A percentile compares a stretch with the other conserved stretches of the same genome.
Conservation (phyloP, 2,888 invertebrate genomes). For the Cynaeus angustus region DNA sequence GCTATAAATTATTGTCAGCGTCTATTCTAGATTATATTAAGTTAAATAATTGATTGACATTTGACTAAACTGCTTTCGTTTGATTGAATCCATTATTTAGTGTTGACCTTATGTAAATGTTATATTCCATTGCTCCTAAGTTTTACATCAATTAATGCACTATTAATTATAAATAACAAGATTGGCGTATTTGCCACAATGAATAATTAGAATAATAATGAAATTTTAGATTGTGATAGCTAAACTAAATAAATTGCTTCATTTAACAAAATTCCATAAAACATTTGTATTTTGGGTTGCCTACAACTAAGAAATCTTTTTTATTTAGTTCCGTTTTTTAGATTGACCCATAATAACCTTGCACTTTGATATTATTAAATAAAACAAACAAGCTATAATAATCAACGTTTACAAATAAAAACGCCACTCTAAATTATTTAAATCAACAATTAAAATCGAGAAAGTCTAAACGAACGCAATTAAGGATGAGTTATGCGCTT, state of each 20-base stretch:
- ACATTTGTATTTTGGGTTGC: constrained; percentile 4
- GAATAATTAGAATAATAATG: neutral
- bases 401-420: neutral
- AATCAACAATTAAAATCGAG: neutral
- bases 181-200: too few species aligned
- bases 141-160: neutral
- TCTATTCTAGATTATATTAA: neutral
- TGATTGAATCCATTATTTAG: neutral
- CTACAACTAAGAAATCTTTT: neutral
- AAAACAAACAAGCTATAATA: neutral
- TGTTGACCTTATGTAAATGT: constrained; percentile 2
- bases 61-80: neutral
- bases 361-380: neutral
- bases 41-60: neutral
- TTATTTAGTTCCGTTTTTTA: too few species aligned
- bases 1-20: neutral
- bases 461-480: constrained; percentile 4
- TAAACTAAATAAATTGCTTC: neutral
- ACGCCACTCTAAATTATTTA: neutral
- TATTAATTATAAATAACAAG: neutral
- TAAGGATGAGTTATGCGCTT: constrained; percentile 3
- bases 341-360: neutral
- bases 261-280: too few species aligned
- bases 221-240: constrained; percentile 1
- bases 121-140: neutral